These are phyloP conservation scores for Leucophenga varia DNA, from an alignment of 1,140 invertebrate species.

Conservation along the genomic window DNA sequence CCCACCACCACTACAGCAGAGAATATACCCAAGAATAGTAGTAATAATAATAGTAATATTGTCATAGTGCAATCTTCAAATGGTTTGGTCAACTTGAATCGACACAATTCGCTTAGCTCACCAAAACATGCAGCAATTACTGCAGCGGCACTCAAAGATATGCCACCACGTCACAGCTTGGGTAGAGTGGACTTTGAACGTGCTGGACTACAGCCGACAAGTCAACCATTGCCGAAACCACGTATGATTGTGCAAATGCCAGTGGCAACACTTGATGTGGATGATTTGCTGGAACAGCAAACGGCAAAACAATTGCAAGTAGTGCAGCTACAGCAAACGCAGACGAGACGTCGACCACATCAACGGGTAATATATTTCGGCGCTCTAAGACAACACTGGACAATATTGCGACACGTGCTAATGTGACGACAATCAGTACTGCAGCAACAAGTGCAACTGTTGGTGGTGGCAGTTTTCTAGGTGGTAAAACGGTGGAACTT, in stretches of 20 bases:
- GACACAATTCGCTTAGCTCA: conserved; percentile 43
- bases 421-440: conserved; percentile 8
- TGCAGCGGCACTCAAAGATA: conserved; percentile 30
- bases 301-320: background rate
- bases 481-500: conserved; percentile 45
- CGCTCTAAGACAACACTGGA: conserved; percentile 50
- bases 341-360: conserved; percentile 18
- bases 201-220: conserved; percentile 34
- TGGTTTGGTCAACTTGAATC: conserved; percentile 24
- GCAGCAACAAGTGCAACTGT: background rate
- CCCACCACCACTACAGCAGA: background rate
- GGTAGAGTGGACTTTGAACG: conserved; percentile 46
- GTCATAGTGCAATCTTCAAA: conserved; percentile 22
- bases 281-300: conserved; percentile 21
- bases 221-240: conserved; percentile 41
- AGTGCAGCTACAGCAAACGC: conserved; percentile 12
- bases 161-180: conserved; percentile 39
- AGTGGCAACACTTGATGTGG: conserved; percentile 46
- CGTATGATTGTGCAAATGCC: conserved; percentile 47
- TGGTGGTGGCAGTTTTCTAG: conserved; percentile 15
- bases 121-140: conserved; percentile 20
- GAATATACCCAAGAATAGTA: background rate
- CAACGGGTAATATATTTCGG: conserved; percentile 43
- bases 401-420: conserved; percentile 18
- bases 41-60: conserved; percentile 5